Percentiles rank a stretch among this genome's conserved stretches.
Conservation (phyloP, 2,113 vertebrate genomes). For the Antigone vipio region DNA sequence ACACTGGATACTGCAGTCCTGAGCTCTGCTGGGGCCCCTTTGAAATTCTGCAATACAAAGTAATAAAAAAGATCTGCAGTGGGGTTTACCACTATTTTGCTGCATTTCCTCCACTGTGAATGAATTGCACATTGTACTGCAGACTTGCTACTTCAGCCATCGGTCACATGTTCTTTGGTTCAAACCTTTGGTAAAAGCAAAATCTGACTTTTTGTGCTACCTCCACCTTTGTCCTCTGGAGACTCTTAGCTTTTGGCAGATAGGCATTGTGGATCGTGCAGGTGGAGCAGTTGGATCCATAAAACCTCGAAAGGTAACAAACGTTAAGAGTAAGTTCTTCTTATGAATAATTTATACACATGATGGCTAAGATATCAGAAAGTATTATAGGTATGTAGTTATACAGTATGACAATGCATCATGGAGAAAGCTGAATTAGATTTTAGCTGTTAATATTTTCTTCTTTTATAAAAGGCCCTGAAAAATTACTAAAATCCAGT, state of each 20-base stretch:
- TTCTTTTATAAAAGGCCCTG: not conserved
- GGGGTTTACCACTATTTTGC: not conserved
- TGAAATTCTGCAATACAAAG: constrained; percentile 5
- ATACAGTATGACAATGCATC: not conserved
- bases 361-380: not conserved
- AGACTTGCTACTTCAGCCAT: not conserved
- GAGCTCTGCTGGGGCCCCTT: constrained; percentile 4
- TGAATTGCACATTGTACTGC: not conserved
- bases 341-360: not conserved
- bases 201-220: not conserved
- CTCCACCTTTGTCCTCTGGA: not conserved
- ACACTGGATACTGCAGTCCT: not conserved
- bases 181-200: not conserved
- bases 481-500: constrained; percentile 10
- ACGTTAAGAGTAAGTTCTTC: not conserved
- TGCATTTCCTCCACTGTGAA: not conserved
- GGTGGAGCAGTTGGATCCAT: not conserved
- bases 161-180: not conserved
- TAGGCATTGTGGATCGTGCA: not conserved
- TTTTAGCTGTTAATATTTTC: not conserved
- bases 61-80: constrained; percentile 15
- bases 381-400: not conserved
- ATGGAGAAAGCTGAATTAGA: not conserved
- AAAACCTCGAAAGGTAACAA: not conserved
- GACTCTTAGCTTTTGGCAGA: not conserved